A percentile compares a stretch with the other conserved stretches of the same genome.
Conservation (phyloP, 2,888 invertebrate species). For the Monopis laevigella region DNA sequence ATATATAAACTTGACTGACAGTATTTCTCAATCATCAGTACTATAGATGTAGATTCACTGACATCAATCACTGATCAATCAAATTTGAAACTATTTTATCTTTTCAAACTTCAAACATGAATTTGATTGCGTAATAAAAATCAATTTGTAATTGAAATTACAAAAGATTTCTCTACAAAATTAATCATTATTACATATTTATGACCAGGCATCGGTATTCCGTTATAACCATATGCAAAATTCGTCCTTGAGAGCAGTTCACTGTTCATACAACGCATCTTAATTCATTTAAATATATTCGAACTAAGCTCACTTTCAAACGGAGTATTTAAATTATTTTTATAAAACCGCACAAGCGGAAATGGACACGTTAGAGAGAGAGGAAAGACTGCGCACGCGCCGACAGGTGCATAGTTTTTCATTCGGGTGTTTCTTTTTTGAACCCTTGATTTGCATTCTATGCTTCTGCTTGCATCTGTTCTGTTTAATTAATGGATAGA, state of each 20-base stretch:
- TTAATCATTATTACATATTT: conserved; percentile 4
- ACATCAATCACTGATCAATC: too few species aligned
- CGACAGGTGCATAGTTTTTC: conserved; percentile 17
- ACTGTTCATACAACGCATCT: conserved; percentile 31
- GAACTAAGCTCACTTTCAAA: conserved; percentile 42
- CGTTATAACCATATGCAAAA: conserved; percentile 34
- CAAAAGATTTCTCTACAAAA: too few species aligned
- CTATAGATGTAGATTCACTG: too few species aligned
- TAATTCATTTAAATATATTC: conserved; percentile 60
- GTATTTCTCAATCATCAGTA: too few species aligned
- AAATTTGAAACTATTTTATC: too few species aligned
- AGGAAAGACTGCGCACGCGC: conserved; percentile 23
- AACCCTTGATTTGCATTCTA: conserved; percentile 11
- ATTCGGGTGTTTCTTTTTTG: conserved; percentile 6
- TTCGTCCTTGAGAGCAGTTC: conserved; percentile 49
- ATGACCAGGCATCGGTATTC: not conserved
- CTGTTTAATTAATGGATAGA: too few species aligned
- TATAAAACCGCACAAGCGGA: conserved; percentile 40
- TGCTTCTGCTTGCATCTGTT: conserved; percentile 1
- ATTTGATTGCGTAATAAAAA: too few species aligned
- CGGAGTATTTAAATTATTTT: conserved; percentile 40
- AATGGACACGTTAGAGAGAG: conserved; percentile 32
- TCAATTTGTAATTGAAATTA: too few species aligned
- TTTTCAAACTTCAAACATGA: too few species aligned
- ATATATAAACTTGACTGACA: too few species aligned